phyloP scores from a whole-genome alignment of 2,797 vertebrate genomes.

The Etheostoma nigrum region DNA sequence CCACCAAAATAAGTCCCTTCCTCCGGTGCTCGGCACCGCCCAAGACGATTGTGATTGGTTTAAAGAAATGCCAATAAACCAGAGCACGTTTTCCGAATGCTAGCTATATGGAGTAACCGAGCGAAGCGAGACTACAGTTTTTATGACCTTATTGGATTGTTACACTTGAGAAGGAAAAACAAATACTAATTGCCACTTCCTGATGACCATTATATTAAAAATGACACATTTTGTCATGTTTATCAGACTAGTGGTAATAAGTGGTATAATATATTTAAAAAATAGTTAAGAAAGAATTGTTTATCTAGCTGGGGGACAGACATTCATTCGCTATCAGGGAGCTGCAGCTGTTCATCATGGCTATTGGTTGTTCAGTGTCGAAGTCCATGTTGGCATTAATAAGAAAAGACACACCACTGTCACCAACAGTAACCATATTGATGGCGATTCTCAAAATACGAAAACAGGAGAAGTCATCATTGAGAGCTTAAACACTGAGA shows the following conservation, averaged over 20 bases:
- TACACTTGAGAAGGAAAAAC: not conserved
- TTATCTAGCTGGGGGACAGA: no score
- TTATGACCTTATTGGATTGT: not conserved
- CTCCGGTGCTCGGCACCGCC: no score
- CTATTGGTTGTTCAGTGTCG: not conserved
- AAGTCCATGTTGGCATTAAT: conserved; percentile 10
- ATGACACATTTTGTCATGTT: not conserved
- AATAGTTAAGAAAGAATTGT: not conserved
- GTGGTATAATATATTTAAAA: no score
- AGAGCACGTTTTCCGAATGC: no score
- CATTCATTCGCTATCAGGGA: not conserved
- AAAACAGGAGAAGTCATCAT: not conserved
- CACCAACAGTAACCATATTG: not conserved
- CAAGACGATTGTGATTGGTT: no score
- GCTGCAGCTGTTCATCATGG: not conserved
- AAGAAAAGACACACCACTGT: not conserved
- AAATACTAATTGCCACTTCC: not conserved
- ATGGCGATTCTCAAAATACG: not conserved
- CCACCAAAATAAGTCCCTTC: no score
- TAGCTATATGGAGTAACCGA: no score
- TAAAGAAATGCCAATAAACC: no score
- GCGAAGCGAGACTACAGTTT: not conserved
- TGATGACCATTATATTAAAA: not conserved
- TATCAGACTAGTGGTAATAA: not conserved
- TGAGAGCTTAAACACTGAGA: not conserved